Percentiles rank a stretch among this genome's conserved stretches.
Conservation (phyloP, 2,113 vertebrate genomes). For the Lasiurus cinereus region DNA sequence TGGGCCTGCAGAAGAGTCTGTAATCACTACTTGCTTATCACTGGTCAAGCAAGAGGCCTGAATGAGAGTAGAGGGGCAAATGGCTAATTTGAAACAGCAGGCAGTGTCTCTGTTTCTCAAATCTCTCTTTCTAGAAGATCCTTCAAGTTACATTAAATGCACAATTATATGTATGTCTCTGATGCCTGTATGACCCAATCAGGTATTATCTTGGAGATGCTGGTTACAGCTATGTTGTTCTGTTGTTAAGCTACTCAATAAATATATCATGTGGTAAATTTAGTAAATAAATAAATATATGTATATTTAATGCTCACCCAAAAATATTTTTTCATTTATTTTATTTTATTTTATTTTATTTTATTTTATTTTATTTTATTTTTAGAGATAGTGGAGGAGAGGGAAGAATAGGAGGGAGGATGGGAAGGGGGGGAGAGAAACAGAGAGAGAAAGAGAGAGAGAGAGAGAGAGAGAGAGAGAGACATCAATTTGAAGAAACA, state of each 20-base stretch:
- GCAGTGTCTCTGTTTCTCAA: not conserved
- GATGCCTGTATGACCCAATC: not conserved
- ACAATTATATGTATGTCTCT: not conserved
- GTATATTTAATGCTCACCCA: no score
- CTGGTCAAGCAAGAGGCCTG: slow-evolving; percentile 38
- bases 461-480: no score
- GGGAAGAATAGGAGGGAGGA: no score
- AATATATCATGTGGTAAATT: not conserved
- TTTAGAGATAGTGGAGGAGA: no score
- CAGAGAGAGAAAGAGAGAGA: no score
- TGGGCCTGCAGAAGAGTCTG: not conserved
- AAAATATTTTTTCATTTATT: no score
- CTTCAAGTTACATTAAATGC: not conserved
- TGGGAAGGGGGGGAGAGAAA: no score
- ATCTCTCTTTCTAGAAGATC: not conserved
- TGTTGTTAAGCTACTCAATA: not conserved
- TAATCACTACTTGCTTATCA: slow-evolving; percentile 61
- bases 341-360: no score
- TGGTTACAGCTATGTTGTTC: not conserved
- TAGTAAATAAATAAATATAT: not conserved
- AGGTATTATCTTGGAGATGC: not conserved
- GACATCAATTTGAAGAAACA: no score
- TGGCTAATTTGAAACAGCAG: not conserved
- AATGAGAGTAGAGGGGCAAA: not conserved
- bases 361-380: no score